Conservation (phyloP, 2,797 vertebrate genomes). For the Anguilla marmorata region DNA sequence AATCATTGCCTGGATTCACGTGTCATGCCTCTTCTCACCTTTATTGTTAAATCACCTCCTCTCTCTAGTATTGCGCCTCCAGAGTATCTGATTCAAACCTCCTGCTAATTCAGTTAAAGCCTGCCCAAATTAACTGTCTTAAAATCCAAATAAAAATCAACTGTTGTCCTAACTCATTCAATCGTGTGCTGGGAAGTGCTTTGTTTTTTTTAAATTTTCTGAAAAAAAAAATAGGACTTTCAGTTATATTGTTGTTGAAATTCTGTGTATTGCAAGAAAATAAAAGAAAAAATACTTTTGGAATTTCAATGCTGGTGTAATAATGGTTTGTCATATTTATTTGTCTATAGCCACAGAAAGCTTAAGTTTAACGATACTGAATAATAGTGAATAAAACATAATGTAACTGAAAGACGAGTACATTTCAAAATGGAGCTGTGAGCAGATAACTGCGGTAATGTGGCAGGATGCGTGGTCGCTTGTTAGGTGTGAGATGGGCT, state of each 20-base stretch:
- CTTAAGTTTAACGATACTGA: not conserved
- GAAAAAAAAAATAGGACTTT: not conserved
- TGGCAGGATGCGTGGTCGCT: not conserved
- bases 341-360: not conserved
- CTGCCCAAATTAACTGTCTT: slow-evolving; percentile 69
- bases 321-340: not conserved
- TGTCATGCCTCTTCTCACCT: not conserved
- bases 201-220: not conserved
- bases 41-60: slow-evolving; percentile 22
- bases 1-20: slow-evolving; percentile 32
- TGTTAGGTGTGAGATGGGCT: not conserved
- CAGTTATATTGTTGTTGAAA: not conserved
- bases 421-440: not conserved
- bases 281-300: not conserved
- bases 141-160: slow-evolving; percentile 52
- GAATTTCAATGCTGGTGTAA: not conserved
- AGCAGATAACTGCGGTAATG: not conserved
- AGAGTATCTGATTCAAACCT: slow-evolving; percentile 62
- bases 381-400: not conserved
- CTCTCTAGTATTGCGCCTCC: slow-evolving; percentile 65
- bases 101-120: slow-evolving; percentile 62
- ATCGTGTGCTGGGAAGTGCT: slow-evolving; percentile 55
- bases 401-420: not conserved
- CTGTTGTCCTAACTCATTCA: slow-evolving; percentile 60
- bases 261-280: not conserved